Percentiles rank a stretch among this genome's conserved stretches.
Evolutionary conservation across 2,113 vertebrate species (phyloP).

Genomic region (Malurus melanocephalus): DNA sequence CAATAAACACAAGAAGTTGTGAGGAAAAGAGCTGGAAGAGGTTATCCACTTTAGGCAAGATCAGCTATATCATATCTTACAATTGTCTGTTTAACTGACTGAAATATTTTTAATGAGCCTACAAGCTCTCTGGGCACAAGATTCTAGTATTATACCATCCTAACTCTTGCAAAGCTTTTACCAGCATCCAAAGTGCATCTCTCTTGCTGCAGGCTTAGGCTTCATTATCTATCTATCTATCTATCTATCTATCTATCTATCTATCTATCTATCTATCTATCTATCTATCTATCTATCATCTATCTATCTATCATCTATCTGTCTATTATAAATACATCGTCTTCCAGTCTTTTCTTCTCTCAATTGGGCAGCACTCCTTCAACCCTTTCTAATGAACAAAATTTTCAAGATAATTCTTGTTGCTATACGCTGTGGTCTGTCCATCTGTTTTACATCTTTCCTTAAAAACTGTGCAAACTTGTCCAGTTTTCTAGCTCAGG

Average conservation of each 20-base stretch:
- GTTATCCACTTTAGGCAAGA: neutral
- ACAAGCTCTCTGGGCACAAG: fast-evolving
- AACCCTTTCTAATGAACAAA: neutral
- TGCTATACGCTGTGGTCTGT: neutral
- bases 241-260: neutral
- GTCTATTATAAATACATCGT: too few species aligned
- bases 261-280: neutral
- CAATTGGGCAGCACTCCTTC: neutral
- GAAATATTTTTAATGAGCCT: neutral
- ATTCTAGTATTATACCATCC: neutral
- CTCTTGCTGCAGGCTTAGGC: neutral
- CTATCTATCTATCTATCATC: neutral
- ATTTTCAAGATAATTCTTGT: neutral
- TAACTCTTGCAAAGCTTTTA: neutral
- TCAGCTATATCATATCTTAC: neutral
- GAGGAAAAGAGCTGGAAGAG: neutral
- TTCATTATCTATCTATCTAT: neutral
- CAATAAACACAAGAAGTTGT: neutral
- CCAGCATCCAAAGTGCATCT: neutral
- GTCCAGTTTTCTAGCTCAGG: neutral
- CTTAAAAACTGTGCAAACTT: neutral
- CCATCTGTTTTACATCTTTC: neutral
- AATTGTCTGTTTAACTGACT: neutral
- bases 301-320: neutral
- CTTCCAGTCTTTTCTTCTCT: neutral